Base-by-base conservation (phyloP, 2,113 vertebrate species). In the Syngnathoides biaculeatus region DNA sequence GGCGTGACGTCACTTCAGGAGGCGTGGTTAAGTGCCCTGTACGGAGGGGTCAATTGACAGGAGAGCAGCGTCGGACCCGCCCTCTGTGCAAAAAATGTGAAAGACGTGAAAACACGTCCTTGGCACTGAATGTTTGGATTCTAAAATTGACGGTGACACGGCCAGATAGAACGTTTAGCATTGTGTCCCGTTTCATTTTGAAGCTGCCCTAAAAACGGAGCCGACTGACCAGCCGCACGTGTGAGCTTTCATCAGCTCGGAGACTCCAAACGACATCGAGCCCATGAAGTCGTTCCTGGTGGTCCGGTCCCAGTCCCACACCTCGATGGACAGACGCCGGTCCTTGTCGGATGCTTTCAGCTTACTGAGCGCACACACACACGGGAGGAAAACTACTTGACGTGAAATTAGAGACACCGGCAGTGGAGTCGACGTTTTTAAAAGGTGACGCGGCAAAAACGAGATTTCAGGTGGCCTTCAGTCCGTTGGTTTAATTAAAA, bases 211-310 rank as follows among this genome's bases (percentile, higher is more conserved):
- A 26, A 65, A 12, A 52, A 0, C 1, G 1, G 13, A 11, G 20
- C 58, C n/a, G 22, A 88, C 87, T 78, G 85, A 98, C 96, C 96
- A 98, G 75, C 96, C 95, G 24, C 92, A 93, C 14, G 90, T 92
- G 0, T 93, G 92, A 73, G 95, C 92, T 81, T 98, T 98, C 88
- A 97, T 94, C 8, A 98, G 94, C 84, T 98, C 96, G 0, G 96
- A 98, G 30, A 98, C 95, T 0, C 96, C 96, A 27, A 98, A 98
- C 0, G 96, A 98, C 70, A 98, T 95, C 56, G 95, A 95, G 8
- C 96, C 96, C 96, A 98, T 98, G 88, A 98, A 98, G 88, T 98
- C 96, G 2, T 98, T 98, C 67, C 96, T 87, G 24, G 96, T 98
- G 61, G 96, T 98, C 52, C 96, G 90, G 78, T 98, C 96, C 96